Conservation (phyloP, 1,140 invertebrate species). For the Drosophila sp. region DNA sequence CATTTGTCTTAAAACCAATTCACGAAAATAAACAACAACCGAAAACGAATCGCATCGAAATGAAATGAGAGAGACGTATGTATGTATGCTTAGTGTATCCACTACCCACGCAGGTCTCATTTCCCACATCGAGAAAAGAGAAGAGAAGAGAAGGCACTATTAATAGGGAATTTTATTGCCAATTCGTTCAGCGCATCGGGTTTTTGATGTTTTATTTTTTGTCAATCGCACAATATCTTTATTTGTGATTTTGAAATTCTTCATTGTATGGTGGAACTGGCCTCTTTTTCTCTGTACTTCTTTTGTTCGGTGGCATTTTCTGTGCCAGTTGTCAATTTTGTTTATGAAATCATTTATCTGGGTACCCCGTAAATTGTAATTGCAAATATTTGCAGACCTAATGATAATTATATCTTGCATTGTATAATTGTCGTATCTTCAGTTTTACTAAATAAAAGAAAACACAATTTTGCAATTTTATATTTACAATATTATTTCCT, state of each 20-base stretch:
- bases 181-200: background rate
- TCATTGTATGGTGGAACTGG: conserved; percentile 28
- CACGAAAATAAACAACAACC: background rate
- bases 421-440: conserved; percentile 9
- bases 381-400: conserved; percentile 64
- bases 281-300: conserved; percentile 15
- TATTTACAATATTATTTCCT: background rate
- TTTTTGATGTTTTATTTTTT: conserved; percentile 33
- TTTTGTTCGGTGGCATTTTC: conserved; percentile 18
- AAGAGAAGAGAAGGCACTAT: background rate
- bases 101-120: conserved; percentile 2
- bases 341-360: conserved; percentile 35
- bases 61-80: background rate
- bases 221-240: conserved; percentile 14
- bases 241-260: conserved; percentile 55
- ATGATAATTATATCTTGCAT: conserved; percentile 29
- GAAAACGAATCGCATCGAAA: background rate
- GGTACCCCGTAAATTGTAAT: conserved; percentile 37
- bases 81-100: conserved; percentile 1
- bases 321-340: conserved; percentile 34
- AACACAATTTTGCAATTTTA: conserved; percentile 31
- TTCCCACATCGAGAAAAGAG: background rate
- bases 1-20: conserved; percentile 8
- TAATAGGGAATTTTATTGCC: conserved; percentile 8
- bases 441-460: conserved; percentile 6